Evolutionary conservation across 2,113 vertebrate species (phyloP).

Genomic region (Malurus melanocephalus): DNA sequence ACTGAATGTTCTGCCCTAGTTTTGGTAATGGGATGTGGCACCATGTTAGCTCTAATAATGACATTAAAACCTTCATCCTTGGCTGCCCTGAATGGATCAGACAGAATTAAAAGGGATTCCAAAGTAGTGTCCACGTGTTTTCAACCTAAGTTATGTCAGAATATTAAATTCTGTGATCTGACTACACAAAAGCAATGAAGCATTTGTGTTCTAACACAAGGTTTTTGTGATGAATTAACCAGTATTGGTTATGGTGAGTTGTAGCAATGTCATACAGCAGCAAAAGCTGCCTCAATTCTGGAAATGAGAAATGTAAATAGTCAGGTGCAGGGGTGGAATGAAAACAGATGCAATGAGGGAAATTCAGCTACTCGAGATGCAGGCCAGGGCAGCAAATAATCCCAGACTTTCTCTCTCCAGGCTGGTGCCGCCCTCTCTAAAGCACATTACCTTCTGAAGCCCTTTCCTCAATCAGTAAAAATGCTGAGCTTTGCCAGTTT

Average conservation of each 20-base stretch:
- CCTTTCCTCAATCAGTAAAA: neutral
- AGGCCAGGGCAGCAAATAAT: neutral
- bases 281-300: neutral
- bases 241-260: neutral
- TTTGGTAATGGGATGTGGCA: slow-evolving; percentile 5
- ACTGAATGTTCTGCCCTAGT: neutral
- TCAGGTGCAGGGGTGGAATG: neutral
- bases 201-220: neutral
- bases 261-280: neutral
- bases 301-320: neutral
- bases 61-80: neutral
- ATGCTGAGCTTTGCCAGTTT: neutral
- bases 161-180: neutral
- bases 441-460: neutral
- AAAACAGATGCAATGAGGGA: neutral
- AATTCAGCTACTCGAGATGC: neutral
- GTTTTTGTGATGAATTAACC: neutral
- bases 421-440: neutral
- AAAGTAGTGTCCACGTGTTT: neutral
- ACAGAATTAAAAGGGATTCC: neutral
- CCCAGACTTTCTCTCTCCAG: neutral
- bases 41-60: neutral
- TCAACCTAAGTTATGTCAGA: neutral
- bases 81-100: neutral
- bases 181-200: neutral